phyloP scores from a whole-genome alignment of 1,140 invertebrate genomes.

The Andrena cerasifolii region DNA sequence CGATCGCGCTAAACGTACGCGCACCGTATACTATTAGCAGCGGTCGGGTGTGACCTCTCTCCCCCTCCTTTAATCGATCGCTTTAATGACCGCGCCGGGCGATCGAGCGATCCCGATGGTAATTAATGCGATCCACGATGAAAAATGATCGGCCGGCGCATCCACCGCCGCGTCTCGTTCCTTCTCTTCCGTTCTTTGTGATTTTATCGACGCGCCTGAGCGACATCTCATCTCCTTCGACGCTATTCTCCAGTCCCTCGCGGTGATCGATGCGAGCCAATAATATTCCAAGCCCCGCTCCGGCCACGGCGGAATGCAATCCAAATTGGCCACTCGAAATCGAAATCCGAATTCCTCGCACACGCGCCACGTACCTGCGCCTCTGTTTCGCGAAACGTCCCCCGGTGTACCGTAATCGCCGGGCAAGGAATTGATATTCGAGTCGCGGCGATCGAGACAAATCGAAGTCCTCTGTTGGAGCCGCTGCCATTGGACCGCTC shows the following conservation, averaged over 20 bases:
- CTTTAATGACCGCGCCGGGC: constrained; percentile 66
- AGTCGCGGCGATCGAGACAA: constrained; percentile 76
- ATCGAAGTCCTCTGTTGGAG: constrained; percentile 72
- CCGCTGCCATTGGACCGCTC: constrained; percentile 57
- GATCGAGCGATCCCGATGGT: constrained; percentile 69
- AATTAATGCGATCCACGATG: constrained; percentile 72
- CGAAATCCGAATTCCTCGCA: too few species aligned
- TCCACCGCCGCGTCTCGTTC: neutral
- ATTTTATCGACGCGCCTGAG: constrained; percentile 43
- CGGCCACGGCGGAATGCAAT: too few species aligned
- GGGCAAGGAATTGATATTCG: constrained; percentile 69
- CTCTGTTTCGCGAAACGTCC: neutral
- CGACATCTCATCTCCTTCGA: constrained; percentile 28
- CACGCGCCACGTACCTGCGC: too few species aligned
- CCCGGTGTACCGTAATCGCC: neutral
- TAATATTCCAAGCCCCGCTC: neutral
- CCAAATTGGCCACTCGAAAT: too few species aligned
- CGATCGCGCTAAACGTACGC: constrained; percentile 59
- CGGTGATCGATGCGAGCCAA: constrained; percentile 36
- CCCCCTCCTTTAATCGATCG: constrained; percentile 74
- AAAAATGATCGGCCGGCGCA: constrained; percentile 67
- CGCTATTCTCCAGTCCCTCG: neutral
- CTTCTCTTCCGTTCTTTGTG: constrained; percentile 15
- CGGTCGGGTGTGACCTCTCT: constrained; percentile 65
- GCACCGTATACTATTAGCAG: constrained; percentile 58